phyloP scores from a whole-genome alignment of 2,113 vertebrate genomes.

The Coturnix japonica region DNA sequence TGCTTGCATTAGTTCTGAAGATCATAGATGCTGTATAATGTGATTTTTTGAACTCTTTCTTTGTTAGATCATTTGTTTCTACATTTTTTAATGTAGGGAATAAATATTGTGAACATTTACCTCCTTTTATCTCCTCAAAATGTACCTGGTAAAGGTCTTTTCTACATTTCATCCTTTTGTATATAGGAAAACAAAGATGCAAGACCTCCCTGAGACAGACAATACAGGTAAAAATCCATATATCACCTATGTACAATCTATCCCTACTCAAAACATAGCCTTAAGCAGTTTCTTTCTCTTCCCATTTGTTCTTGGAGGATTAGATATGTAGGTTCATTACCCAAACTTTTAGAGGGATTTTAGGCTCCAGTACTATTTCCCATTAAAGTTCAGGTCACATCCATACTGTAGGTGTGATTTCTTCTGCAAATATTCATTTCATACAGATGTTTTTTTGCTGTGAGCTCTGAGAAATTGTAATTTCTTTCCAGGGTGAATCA shows the following conservation, averaged over 20 bases:
- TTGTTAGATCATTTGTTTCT: not conserved
- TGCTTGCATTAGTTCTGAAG: not conserved
- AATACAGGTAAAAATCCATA: not conserved
- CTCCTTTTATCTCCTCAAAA: not conserved
- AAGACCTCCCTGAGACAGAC: not conserved
- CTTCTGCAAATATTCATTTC: not conserved
- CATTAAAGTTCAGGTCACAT: not conserved
- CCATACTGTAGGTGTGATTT: not conserved
- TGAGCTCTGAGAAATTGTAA: not conserved
- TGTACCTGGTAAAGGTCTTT: not conserved
- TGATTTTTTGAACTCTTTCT: not conserved
- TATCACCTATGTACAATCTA: not conserved
- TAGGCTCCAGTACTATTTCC: not conserved
- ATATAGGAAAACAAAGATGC: not conserved
- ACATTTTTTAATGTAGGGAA: not conserved
- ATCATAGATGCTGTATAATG: not conserved
- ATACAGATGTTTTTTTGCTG: not conserved
- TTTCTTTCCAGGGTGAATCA: not conserved
- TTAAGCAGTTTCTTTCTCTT: not conserved
- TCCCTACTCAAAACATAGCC: not conserved
- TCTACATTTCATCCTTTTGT: not conserved
- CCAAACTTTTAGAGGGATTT: not conserved
- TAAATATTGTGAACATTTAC: not conserved
- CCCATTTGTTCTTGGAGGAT: not conserved
- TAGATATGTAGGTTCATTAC: not conserved